Evolutionary conservation across 2,888 invertebrate species (phyloP).

Genomic region (Diaperis boleti): DNA sequence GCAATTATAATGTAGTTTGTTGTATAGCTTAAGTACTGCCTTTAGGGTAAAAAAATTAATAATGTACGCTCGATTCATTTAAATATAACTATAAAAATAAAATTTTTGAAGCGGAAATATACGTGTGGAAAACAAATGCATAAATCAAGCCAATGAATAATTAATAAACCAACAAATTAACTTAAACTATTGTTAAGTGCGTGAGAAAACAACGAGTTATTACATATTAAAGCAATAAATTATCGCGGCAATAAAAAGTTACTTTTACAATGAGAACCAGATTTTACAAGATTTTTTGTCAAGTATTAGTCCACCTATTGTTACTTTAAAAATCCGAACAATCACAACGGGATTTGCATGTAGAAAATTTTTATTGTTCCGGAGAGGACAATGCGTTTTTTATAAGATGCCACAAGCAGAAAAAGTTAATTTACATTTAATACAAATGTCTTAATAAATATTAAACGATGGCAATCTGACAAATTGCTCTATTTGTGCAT

Average conservation of each 20-base stretch:
- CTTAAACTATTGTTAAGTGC: constrained; percentile 36
- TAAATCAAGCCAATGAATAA: constrained; percentile 35
- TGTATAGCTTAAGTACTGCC: constrained; percentile 1
- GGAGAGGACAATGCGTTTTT: constrained; percentile 21
- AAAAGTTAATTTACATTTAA: constrained; percentile 30
- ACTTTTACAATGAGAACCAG: constrained; percentile 31
- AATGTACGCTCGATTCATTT: constrained; percentile 10
- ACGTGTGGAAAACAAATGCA: constrained; percentile 24
- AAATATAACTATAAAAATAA: constrained; percentile 5
- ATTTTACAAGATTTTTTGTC: constrained; percentile 12
- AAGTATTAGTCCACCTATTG: constrained; percentile 9
- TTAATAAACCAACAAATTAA: constrained; percentile 39
- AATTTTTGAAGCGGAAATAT: constrained; percentile 3
- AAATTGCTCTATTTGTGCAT: constrained; percentile 11
- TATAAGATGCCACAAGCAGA: constrained; percentile 7
- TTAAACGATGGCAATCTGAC: constrained; percentile 14
- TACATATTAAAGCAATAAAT: constrained; percentile 35
- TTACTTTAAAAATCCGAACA: constrained; percentile 9
- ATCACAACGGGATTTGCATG: constrained; percentile 13
- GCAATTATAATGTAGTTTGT: constrained; percentile 20
- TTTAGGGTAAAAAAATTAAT: constrained; percentile 19
- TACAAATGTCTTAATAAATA: constrained; percentile 27
- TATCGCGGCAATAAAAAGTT: constrained; percentile 23
- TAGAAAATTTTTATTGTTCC: constrained; percentile 20
- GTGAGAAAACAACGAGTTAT: constrained; percentile 36